Conservation (phyloP, 2,113 vertebrate genomes). For the Bos javanicus region DNA sequence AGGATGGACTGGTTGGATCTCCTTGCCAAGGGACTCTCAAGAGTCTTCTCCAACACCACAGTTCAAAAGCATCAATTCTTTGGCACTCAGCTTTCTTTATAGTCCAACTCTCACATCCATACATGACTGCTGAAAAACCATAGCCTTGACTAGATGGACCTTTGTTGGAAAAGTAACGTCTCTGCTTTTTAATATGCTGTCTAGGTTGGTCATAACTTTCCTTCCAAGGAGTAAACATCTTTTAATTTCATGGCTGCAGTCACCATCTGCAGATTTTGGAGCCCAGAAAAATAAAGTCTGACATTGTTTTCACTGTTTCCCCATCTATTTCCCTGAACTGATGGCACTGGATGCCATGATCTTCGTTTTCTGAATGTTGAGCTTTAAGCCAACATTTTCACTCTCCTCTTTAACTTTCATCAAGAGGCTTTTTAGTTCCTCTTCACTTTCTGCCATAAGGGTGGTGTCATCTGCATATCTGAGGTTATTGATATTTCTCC, state of each 20-base stretch:
- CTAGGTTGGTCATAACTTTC: background rate
- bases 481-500: background rate
- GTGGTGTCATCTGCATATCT: background rate
- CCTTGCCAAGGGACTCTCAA: background rate
- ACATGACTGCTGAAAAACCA: background rate
- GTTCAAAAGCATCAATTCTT: background rate
- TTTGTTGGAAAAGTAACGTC: background rate
- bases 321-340: background rate
- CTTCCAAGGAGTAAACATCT: background rate
- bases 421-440: background rate
- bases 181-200: background rate
- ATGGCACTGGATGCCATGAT: background rate
- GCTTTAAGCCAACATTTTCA: background rate
- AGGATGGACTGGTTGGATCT: background rate
- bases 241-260: background rate
- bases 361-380: background rate
- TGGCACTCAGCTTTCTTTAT: accelerated
- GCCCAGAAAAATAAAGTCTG: background rate
- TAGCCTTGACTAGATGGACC: background rate
- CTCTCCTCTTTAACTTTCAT: background rate
- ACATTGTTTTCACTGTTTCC: background rate
- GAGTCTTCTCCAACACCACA: background rate
- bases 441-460: background rate
- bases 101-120: background rate
- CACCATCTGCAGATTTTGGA: background rate